Percentiles rank a stretch among this genome's conserved stretches.
phyloP scores from a whole-genome alignment of 2,797 vertebrate genomes.

The Australoheros facetus region DNA sequence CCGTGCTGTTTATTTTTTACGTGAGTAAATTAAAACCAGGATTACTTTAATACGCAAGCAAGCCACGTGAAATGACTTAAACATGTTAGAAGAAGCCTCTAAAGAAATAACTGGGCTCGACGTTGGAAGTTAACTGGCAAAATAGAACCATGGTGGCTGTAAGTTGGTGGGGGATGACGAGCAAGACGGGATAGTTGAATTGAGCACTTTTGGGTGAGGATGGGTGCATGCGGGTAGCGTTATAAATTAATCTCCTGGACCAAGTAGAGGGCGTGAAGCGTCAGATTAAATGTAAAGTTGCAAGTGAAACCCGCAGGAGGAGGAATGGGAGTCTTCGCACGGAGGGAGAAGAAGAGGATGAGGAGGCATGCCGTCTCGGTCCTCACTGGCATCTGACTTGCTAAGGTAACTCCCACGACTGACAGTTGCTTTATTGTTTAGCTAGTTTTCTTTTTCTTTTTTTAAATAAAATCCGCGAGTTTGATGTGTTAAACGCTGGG shows the following conservation, averaged over 20 bases:
- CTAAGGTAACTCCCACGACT: conserved; percentile 38
- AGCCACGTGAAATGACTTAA: neutral
- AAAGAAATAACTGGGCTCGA: conserved; percentile 9
- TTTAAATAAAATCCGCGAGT: conserved; percentile 2
- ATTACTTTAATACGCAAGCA: neutral
- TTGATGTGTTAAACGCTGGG: conserved; percentile 32
- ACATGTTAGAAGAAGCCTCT: neutral
- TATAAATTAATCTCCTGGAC: neutral
- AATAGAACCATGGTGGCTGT: conserved; percentile 31
- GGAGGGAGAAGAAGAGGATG: conserved; percentile 39
- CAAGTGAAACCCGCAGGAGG: conserved; percentile 32
- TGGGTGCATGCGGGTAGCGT: conserved; percentile 34
- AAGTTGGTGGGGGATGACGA: conserved; percentile 50
- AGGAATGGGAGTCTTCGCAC: conserved; percentile 59
- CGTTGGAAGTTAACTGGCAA: conserved; percentile 49
- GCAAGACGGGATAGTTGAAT: conserved; percentile 38
- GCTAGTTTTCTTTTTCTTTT: neutral
- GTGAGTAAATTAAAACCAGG: neutral
- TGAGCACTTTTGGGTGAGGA: conserved; percentile 31
- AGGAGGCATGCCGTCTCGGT: conserved; percentile 44
- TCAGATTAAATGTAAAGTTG: conserved; percentile 63
- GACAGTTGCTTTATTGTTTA: neutral
- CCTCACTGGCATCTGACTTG: conserved; percentile 40
- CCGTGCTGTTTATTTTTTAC: neutral
- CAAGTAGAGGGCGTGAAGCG: conserved; percentile 5